phyloP scores from a whole-genome alignment of 1,140 invertebrate genomes.

The Caenorhabditis brenneri region DNA sequence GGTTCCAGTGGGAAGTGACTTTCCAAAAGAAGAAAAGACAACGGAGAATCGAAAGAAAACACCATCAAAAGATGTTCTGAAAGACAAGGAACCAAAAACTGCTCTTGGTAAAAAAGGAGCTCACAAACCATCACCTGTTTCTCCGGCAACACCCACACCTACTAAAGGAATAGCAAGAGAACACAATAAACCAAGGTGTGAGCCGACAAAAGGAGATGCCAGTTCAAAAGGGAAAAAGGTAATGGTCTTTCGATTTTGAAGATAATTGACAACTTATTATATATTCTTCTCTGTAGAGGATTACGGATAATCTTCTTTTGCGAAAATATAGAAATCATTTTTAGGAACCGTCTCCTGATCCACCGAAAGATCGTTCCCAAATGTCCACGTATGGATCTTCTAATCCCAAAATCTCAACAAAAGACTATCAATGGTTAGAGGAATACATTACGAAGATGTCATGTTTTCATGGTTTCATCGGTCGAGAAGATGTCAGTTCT shows the following conservation, averaged over 20 bases:
- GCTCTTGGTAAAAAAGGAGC: not conserved
- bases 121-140: not conserved
- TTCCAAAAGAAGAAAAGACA: not conserved
- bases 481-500: not conserved
- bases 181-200: not conserved
- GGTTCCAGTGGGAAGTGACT: not conserved
- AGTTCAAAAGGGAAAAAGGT: not conserved
- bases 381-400: not conserved
- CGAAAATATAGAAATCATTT: not conserved
- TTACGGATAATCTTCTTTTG: no score
- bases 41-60: not conserved
- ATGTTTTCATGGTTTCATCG: constrained; percentile 15
- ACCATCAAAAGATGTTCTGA: not conserved
- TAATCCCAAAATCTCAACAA: not conserved
- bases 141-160: not conserved
- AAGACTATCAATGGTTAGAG: constrained; percentile 13
- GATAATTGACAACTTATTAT: not conserved
- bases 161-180: not conserved
- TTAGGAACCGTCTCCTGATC: not conserved
- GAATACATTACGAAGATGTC: not conserved
- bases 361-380: not conserved
- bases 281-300: no score
- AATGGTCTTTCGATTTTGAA: not conserved
- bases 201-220: not conserved
- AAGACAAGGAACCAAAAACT: not conserved